Evolutionary conservation across 2,113 vertebrate genomes (phyloP), one percentile per base, ranked within the genome.

Genomic region (Callorhinus ursinus): DNA sequence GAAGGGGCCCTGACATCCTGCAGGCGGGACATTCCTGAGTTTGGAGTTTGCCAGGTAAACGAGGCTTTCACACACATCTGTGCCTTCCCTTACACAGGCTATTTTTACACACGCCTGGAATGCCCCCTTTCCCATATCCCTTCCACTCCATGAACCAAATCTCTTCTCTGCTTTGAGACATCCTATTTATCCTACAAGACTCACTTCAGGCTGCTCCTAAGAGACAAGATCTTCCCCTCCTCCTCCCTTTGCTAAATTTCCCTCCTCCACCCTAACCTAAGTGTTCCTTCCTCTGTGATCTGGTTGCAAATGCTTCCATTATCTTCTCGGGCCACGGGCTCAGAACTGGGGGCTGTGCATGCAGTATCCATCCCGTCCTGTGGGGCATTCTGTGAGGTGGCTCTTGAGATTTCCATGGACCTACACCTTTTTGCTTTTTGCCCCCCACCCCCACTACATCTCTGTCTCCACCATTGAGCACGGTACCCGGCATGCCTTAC

Each of bases 41-140:
- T 39, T 46, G 28, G 28, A 84, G 49, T 39, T 28, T 46, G 49
- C 83, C 42, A 22, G 89, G 63, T 33, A 61, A 91, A 63, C 1
- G 1, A 4, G 11, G 69, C 21, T 57, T n/a, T n/a, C 31, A 7
- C 3, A 0, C 1, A 26, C 31, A 21, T 31, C 22, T 6, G 0
- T 8, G 53, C 65, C 88, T 82, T 74, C 81, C 65, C 84, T 42
- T 26, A n/a, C 28, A n/a, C 2, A 0, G 19, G 59, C 77, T 42
- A 2, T 53, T 31, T 31, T 33, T 31, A 14, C 71, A n/a, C 1
- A 0, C n/a, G 9, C 14, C 8, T 49, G 55, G 67, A 51, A 51
- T 39, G 42, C 28, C 15, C 26, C 13, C 39, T 22, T 63, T 71
- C 85, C 33, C 5, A 2, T 14, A 8, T 1, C 16, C 26, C 85